A percentile compares a stretch with the other conserved stretches of the same genome.
These are phyloP conservation scores for Heterodera filipjevi DNA, from an alignment of 2,888 invertebrate species.

Conservation along the genomic window DNA sequence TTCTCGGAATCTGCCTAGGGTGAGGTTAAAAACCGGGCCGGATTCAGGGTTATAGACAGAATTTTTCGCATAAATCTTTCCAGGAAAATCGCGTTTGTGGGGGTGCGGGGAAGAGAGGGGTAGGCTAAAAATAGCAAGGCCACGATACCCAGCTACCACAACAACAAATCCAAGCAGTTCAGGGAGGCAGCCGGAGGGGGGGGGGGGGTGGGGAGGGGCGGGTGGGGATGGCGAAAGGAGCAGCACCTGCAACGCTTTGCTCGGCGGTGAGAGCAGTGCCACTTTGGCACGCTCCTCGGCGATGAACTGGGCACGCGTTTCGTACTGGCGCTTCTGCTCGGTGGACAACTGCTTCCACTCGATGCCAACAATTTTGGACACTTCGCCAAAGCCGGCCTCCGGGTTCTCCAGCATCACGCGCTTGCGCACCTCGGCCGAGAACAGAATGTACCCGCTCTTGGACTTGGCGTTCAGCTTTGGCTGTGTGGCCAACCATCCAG, in stretches of 20 bases:
- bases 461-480: constrained; percentile 63
- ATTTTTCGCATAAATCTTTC: no score
- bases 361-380: constrained; percentile 76
- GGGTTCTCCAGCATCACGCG: constrained; percentile 90
- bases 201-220: no score
- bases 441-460: constrained; percentile 90
- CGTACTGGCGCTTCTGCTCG: constrained; percentile 88
- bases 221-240: background rate
- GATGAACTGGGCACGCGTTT: constrained; percentile 84
- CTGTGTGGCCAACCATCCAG: constrained; percentile 56
- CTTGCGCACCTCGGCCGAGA: constrained; percentile 92
- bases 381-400: constrained; percentile 87
- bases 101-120: no score
- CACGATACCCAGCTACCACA: no score
- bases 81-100: no score
- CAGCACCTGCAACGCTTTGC: constrained; percentile 42
- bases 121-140: no score
- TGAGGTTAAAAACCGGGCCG: no score
- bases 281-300: constrained; percentile 70
- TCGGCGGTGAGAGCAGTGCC: constrained; percentile 49
- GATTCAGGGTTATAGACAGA: no score
- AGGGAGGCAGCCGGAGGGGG: no score
- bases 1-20: no score
- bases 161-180: no score
- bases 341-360: constrained; percentile 90